Base-by-base conservation (phyloP, 2,888 invertebrate genomes). In the Eurytoma adleriae region DNA sequence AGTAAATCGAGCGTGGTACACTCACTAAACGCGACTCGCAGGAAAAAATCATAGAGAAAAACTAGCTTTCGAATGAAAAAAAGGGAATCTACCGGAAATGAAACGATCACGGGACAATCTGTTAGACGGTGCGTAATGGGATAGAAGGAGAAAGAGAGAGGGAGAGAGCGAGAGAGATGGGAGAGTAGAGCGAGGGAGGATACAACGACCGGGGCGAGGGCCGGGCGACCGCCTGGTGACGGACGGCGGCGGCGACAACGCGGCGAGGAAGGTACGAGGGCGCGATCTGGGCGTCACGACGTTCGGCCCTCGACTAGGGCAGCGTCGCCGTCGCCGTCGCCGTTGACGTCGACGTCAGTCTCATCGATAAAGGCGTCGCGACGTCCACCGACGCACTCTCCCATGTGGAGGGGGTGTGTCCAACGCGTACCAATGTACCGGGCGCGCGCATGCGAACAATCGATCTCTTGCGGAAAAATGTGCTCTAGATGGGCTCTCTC, bases 271-370 rank as follows among this genome's bases (percentile, higher is more conserved):
- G 20, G 69, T 16, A 56, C 20, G 71, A 78, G 70, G 77, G 71
- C 74, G 75, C 78, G 78, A 74, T 73, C 27, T 73, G 73, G 76
- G 70, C 79, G 81, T 79, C 79, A 77, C 79, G 76, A 77, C 66
- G 79, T 69, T 82, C 79, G 76, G 76, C 82, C 77, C 79, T 73
- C 79, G 73, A 82, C 82, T 82, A 66, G 56, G 16, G 30, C 59
- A 54, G 30, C 16, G 30, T 30, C 62, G 40, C 40, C 64, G 48
- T 18, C 64, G 40, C 30, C 40, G 64, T 62, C 40, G 40, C 40
- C 40, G 40, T 40, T 40, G 40, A 40, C 40, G 40, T 40, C 61
- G 77, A 27, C 40, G 12, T 64, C 67, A 27, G n/a, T 5, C 48
- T 57, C 66, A 24, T 66, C 74, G 56, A 62, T 27, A 40, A 56